Base-by-base conservation (phyloP, 2,113 vertebrate species). In the Rhizomys pruinosus region DNA sequence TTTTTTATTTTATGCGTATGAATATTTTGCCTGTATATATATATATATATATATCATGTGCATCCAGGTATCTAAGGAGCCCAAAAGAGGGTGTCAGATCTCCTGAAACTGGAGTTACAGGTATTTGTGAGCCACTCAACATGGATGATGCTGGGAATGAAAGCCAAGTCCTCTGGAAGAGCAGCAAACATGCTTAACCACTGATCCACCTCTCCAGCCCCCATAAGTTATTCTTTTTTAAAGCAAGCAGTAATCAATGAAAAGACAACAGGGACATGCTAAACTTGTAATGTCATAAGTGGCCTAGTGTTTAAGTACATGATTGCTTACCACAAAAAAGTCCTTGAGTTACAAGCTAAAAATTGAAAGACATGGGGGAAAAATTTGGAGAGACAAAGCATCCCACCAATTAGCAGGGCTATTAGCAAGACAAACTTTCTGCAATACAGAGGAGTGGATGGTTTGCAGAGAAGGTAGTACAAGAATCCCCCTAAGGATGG, bases 261-360 rank as follows among this genome's bases (percentile, higher is more conserved):
- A 73, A 77, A 86, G 7, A 32, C 69, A 87, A 78, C 5, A 73
- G 39, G 37, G 61, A 47, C 27, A n/a, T 2, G 7, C n/a, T 69
- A 73, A 32, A 17, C 84, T n/a, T 86, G 47, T 47, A 59, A 68
- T 78, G 69, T 86, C 57, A 61, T n/a, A n/a, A n/a, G n/a, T 61
- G 91, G 42, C 69, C 44, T 42, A 86, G 29, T 4, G 13, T 84
- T 85, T 94, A 78, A 71, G 81, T 52, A 52, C 47, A 52, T 52
- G 6, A 81, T 37, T 92, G 84, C 90, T 77, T 88, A 89, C 47
- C 85, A 78, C 39, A 71, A 84, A 87, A n/a, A 81, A 88, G 68
- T 77, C 55, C 39, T 68, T 81, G 79, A 86, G 92, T 44, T 81
- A 37, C 63, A 72, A 96, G 59, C 69, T 96, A 89, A 97, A 96